Conservation (phyloP, 2,113 vertebrate genomes). For the Halichoerus grypus region DNA sequence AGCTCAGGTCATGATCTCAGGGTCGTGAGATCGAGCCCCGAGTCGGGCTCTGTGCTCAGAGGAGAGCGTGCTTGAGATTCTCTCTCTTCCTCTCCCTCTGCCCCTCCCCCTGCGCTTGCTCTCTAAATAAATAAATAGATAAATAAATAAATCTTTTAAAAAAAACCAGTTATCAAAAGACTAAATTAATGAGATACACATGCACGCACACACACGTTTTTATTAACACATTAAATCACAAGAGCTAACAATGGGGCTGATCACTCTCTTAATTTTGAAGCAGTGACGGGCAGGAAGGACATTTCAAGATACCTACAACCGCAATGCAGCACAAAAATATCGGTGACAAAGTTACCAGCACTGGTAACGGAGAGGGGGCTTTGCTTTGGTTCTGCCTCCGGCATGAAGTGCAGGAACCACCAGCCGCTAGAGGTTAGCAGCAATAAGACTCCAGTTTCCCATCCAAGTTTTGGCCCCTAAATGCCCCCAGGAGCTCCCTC, state of each 20-base stretch:
- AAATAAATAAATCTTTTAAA: neutral
- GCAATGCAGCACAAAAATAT: neutral
- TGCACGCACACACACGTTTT: neutral
- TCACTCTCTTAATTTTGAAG: neutral
- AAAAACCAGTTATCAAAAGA: neutral
- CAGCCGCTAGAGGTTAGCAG: neutral
- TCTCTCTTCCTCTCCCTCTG: neutral
- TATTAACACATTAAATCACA: neutral
- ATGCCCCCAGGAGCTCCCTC: neutral
- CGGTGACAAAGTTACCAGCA: neutral
- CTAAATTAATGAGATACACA: neutral
- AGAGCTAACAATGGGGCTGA: neutral
- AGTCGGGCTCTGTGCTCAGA: neutral
- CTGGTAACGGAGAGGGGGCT: fast-evolving
- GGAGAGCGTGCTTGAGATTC: neutral
- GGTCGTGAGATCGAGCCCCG: neutral
- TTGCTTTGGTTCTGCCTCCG: neutral
- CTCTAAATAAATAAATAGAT: neutral
- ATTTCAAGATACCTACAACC: neutral
- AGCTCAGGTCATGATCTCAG: neutral
- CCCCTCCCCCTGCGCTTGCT: neutral
- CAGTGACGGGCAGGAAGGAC: neutral
- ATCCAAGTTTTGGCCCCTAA: neutral
- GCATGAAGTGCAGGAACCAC: fast-evolving
- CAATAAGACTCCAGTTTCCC: fast-evolving